Conservation (phyloP, 2,797 vertebrate species). For the Odontamblyopus rebecca region DNA sequence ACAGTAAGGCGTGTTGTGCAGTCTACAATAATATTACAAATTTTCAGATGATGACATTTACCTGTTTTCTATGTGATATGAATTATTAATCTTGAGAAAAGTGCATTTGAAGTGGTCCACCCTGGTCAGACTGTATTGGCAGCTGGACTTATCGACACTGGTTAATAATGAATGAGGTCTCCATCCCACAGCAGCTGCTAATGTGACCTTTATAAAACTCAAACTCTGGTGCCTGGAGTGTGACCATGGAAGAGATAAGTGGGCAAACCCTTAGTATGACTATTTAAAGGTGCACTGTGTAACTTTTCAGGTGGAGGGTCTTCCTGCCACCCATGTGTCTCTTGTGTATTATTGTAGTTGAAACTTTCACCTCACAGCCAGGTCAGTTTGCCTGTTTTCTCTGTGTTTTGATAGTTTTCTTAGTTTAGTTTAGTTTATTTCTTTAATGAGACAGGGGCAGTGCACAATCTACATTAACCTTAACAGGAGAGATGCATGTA, state of each 20-base stretch:
- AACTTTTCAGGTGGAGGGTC: too few relatives aligned
- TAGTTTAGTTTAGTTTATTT: too few relatives aligned
- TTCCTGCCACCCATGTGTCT: too few relatives aligned
- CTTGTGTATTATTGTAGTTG: too few relatives aligned
- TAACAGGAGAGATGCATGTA: too few relatives aligned
- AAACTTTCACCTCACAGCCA: too few relatives aligned
- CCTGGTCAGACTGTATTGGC: slow-evolving; percentile 8
- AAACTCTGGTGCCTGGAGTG: slow-evolving; percentile 35
- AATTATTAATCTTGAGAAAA: slow-evolving; percentile 2
- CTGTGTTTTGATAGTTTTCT: too few relatives aligned
- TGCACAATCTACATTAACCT: too few relatives aligned
- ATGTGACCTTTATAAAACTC: slow-evolving; percentile 58
- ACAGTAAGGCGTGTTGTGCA: background rate
- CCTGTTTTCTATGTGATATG: slow-evolving; percentile 10
- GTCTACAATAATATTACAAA: background rate
- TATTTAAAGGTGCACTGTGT: too few relatives aligned
- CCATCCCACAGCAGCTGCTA: slow-evolving; percentile 29
- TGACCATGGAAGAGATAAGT: background rate
- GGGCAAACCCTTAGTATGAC: too few relatives aligned
- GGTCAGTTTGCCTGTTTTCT: too few relatives aligned
- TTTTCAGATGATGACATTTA: slow-evolving; percentile 13
- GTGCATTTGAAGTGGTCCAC: slow-evolving; percentile 1
- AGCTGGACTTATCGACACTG: slow-evolving; percentile 11
- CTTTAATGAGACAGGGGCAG: too few relatives aligned
- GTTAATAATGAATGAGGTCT: slow-evolving; percentile 34